phyloP scores from a whole-genome alignment of 1,140 invertebrate genomes.

The Pemphigus obesinymphae region DNA sequence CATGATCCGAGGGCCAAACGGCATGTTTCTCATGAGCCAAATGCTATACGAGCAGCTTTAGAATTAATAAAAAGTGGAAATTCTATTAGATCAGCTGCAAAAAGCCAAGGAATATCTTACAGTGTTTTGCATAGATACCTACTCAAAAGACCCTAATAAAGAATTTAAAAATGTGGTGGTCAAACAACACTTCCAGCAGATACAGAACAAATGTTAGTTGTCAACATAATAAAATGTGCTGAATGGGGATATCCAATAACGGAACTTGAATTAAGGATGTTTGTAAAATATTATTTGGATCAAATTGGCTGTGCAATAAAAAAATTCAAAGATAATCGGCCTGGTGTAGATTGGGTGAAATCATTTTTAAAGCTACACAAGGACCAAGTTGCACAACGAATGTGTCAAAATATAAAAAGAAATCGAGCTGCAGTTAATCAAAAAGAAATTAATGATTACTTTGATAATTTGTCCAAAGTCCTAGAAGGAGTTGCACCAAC shows the following conservation, averaged over 20 bases:
- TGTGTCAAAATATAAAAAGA: constrained; percentile 42
- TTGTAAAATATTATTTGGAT: background rate
- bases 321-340: background rate
- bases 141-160: background rate
- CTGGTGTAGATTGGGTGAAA: background rate
- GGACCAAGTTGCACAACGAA: background rate
- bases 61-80: background rate
- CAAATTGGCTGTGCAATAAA: background rate
- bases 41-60: background rate
- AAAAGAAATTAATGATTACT: constrained; percentile 47
- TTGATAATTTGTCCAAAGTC: constrained; percentile 47
- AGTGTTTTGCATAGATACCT: too few relatives aligned
- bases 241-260: background rate
- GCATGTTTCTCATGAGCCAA: background rate
- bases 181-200: background rate
- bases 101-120: too few relatives aligned
- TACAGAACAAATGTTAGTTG: background rate
- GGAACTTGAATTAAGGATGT: background rate
- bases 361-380: background rate
- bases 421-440: constrained; percentile 38
- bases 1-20: background rate
- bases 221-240: constrained; percentile 3
- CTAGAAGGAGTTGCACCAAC: too few relatives aligned
- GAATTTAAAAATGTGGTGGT: background rate
- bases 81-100: background rate